Percentiles rank a stretch among this genome's conserved stretches.
These are phyloP conservation scores for Alsophila aescularia DNA, from an alignment of 2,888 invertebrate species.

Conservation along the genomic window DNA sequence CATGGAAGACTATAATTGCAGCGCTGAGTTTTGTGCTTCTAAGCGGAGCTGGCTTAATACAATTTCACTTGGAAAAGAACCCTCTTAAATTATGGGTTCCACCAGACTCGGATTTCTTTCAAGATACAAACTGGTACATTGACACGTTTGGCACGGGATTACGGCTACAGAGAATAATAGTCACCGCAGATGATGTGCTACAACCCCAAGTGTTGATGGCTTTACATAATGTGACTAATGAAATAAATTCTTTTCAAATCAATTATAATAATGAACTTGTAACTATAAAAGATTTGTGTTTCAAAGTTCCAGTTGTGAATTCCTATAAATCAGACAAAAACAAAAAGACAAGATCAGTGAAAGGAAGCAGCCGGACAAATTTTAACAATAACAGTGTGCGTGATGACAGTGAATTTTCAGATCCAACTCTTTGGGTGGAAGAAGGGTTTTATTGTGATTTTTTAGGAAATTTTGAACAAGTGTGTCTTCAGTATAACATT, in stretches of 20 bases:
- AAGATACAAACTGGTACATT: conserved; percentile 89
- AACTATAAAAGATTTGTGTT: conserved; percentile 68
- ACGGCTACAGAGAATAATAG: conserved; percentile 85
- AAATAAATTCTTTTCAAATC: conserved; percentile 70
- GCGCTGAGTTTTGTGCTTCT: conserved; percentile 83
- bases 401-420: conserved; percentile 68
- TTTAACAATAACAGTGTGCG: conserved; percentile 39
- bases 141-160: conserved; percentile 86
- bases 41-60: conserved; percentile 85
- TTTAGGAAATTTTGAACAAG: conserved; percentile 83
- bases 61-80: conserved; percentile 89
- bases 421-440: conserved; percentile 84
- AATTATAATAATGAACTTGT: conserved; percentile 53
- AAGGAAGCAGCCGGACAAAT: conserved; percentile 34
- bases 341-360: conserved; percentile 50
- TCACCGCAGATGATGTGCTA: conserved; percentile 88
- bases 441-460: conserved; percentile 86
- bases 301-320: conserved; percentile 75
- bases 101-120: conserved; percentile 87
- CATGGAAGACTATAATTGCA: conserved; percentile 84
- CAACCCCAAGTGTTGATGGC: conserved; percentile 83
- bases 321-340: conserved; percentile 56
- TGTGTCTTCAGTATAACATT: conserved; percentile 87
- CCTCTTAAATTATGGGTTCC: conserved; percentile 91
- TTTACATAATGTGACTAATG: conserved; percentile 79